Evolutionary conservation across 2,888 invertebrate genomes (phyloP).

Genomic region (Calliphora vomitoria): DNA sequence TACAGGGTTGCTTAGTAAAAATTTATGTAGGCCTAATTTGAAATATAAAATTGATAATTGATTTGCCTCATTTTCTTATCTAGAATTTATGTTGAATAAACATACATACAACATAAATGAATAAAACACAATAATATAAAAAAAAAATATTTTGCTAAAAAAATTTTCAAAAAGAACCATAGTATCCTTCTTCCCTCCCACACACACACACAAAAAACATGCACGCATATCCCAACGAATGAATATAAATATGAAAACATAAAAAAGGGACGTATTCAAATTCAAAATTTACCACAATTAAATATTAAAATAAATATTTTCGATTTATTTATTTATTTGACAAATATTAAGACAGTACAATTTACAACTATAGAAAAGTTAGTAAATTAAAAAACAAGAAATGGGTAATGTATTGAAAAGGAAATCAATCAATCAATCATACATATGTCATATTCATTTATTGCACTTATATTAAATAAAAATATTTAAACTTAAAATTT

Average conservation of each 20-base stretch:
- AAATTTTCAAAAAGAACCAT: neutral
- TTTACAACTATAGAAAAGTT: conserved; percentile 43
- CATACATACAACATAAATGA: neutral
- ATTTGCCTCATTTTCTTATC: conserved; percentile 12
- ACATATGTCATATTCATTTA: conserved; percentile 58
- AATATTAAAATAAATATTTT: conserved; percentile 40
- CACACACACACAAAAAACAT: conserved; percentile 64
- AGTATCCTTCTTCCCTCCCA: conserved; percentile 33
- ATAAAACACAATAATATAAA: no score
- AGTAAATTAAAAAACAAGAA: conserved; percentile 57
- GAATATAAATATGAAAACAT: conserved; percentile 60
- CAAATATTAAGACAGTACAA: conserved; percentile 55
- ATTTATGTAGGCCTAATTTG: conserved; percentile 75
- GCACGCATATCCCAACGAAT: conserved; percentile 82
- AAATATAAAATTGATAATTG: conserved; percentile 31
- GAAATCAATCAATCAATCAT: conserved; percentile 26
- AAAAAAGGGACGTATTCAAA: conserved; percentile 51
- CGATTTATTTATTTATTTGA: conserved; percentile 48
- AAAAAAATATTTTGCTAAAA: conserved; percentile 31
- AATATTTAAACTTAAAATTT: conserved; percentile 3
- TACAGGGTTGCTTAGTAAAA: conserved; percentile 82
- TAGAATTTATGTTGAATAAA: conserved; percentile 31
- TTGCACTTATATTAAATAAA: conserved; percentile 41
- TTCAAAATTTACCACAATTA: conserved; percentile 38
- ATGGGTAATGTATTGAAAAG: conserved; percentile 35